Evolutionary conservation across 1,140 invertebrate genomes (phyloP).

Genomic region (Aphidius gifuensis): DNA sequence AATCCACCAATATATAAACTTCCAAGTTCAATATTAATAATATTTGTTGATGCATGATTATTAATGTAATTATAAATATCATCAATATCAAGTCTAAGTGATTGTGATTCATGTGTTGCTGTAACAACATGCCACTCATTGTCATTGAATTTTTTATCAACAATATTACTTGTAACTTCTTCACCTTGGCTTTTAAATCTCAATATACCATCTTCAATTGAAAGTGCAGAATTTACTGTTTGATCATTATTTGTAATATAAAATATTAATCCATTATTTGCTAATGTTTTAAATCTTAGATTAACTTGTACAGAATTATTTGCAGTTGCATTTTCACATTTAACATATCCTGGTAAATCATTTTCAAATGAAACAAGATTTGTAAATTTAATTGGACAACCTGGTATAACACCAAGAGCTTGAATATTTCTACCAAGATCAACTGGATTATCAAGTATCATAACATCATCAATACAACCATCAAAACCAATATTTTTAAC

Average conservation of each 20-base stretch:
- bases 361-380: slow-evolving; percentile 64
- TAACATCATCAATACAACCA: slow-evolving; percentile 87
- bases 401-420: slow-evolving; percentile 75
- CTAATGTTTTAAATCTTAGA: slow-evolving; percentile 84
- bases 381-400: slow-evolving; percentile 73
- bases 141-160: slow-evolving; percentile 73
- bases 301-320: slow-evolving; percentile 70
- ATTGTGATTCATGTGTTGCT: slow-evolving; percentile 66
- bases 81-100: slow-evolving; percentile 77
- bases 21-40: slow-evolving; percentile 62
- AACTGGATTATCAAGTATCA: slow-evolving; percentile 69
- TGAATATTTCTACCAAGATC: slow-evolving; percentile 77
- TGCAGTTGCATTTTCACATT: slow-evolving; percentile 59
- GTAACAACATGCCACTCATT: slow-evolving; percentile 91
- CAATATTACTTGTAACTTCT: slow-evolving; percentile 58
- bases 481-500: slow-evolving; percentile 80
- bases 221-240: slow-evolving; percentile 64
- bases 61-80: slow-evolving; percentile 64
- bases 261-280: slow-evolving; percentile 73
- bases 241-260: slow-evolving; percentile 68
- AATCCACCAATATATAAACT: slow-evolving; percentile 84
- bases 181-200: slow-evolving; percentile 68
- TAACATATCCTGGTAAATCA: slow-evolving; percentile 63
- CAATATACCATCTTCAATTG: slow-evolving; percentile 67
- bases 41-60: slow-evolving; percentile 57